Base-by-base conservation (phyloP, 2,113 vertebrate genomes). In the Dromiciops gliroides region DNA sequence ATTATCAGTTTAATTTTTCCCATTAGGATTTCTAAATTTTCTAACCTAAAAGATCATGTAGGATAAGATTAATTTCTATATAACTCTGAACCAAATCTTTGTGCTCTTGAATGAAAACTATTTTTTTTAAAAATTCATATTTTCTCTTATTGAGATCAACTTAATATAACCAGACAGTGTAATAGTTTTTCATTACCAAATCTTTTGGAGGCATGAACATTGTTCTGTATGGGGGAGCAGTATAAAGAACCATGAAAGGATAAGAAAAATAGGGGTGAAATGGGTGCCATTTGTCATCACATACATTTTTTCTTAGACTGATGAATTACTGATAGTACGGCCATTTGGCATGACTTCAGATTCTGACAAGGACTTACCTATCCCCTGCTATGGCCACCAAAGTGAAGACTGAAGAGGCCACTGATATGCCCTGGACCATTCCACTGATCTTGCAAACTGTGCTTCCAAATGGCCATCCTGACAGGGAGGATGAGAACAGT, bases 401-500 rank as follows among this genome's bases (percentile, higher is more conserved):
- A 6, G 99, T 99, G 97, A 99, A 99, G 91, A 99, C 99, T 0
- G 99, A 99, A 25, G 99, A 99, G 0, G 99, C 99, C 50, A 99
- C 99, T 0, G 99, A 99, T 96, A 99, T 99, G 49, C 99, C 99
- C 96, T 99, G 99, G 50, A 99, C 98, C 98, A 99, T 99, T 26
- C 99, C 99, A 0, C 99, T 99, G 99, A 99, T 98, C 98, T 99
- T 99, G 98, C 99, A 99, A 94, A 99, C 98, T 93, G 99, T 97
- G 92, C 98, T 99, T 97, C 99, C 99, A 98, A 99, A 99, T 0
- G 99, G 99, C 99, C 99, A 99, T 26, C 99, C 99, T 99, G 98
- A 96, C 94, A 97, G 47, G 44, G 48, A 98, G 88, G 96, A 91
- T 91, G 48, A 14, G 0, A 75, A 16, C n/a, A 90, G 19, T 28